These are phyloP conservation scores for Gymnoscopelus braueri DNA, from an alignment of 2,797 vertebrate species.

Conservation along the genomic window DNA sequence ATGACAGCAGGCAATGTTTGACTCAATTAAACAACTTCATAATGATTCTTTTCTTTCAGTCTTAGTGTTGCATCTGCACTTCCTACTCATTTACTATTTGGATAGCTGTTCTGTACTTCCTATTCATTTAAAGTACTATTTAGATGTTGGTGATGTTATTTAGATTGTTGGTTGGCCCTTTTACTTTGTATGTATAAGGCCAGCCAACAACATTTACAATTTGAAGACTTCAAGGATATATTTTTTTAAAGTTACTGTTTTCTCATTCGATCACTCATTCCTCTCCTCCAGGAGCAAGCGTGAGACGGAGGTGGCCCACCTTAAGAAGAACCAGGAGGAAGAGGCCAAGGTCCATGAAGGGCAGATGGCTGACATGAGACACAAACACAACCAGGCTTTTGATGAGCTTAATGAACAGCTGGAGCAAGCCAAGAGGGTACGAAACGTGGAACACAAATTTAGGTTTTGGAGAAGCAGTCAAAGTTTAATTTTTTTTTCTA, in stretches of 20 bases:
- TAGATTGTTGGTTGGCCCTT: too few species aligned
- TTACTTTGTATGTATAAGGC: too few species aligned
- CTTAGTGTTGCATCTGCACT: too few species aligned
- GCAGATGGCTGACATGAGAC: conserved; percentile 91
- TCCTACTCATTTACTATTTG: too few species aligned
- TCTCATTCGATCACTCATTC: background rate
- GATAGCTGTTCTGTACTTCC: too few species aligned
- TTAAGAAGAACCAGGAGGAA: conserved; percentile 92
- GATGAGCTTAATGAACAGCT: conserved; percentile 96
- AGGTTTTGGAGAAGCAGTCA: background rate
- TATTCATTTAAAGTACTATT: too few species aligned
- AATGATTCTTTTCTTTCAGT: too few species aligned
- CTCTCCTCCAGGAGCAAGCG: conserved; percentile 84
- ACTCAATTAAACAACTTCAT: too few species aligned
- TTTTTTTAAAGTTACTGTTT: background rate
- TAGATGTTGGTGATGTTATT: too few species aligned
- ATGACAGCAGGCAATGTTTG: conserved; percentile 36
- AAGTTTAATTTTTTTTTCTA: background rate
- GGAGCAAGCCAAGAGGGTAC: conserved; percentile 93
- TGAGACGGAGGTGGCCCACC: conserved; percentile 91
- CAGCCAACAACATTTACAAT: too few species aligned
- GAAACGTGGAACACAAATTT: background rate
- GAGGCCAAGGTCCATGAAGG: conserved; percentile 90
- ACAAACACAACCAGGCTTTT: conserved; percentile 93
- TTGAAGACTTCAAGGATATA: background rate